Evolutionary conservation across 1,140 invertebrate species (phyloP).

Genomic region (Leptinotarsa defecta): DNA sequence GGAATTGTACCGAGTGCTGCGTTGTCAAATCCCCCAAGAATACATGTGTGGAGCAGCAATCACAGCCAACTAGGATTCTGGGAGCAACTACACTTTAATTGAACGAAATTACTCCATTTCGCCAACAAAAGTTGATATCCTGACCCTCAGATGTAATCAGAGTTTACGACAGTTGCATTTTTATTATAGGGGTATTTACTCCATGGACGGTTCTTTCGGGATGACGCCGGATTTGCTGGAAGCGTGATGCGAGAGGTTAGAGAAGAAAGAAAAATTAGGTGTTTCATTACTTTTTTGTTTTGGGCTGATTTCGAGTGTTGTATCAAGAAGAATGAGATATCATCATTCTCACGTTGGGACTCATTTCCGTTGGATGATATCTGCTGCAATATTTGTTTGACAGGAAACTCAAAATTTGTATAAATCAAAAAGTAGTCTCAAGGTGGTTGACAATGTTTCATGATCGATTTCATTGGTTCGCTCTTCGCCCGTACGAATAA

Average conservation of each 20-base stretch:
- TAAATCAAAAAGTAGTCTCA: no score
- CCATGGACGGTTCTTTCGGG: background rate
- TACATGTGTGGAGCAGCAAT: background rate
- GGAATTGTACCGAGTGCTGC: background rate
- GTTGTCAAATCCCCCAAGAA: background rate
- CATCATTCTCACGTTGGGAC: no score
- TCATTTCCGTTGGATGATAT: no score
- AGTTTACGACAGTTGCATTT: conserved; percentile 1
- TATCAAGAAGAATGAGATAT: no score
- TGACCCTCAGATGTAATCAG: conserved; percentile 1
- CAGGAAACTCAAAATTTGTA: no score
- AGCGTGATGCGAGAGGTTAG: background rate
- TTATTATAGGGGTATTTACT: background rate
- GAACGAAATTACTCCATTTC: background rate
- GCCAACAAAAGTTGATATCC: conserved; percentile 8
- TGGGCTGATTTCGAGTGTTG: no score
- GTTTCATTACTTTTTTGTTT: no score
- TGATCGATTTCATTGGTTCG: no score
- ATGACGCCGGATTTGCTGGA: background rate
- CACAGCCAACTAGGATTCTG: background rate
- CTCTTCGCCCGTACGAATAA: no score
- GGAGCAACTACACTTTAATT: background rate
- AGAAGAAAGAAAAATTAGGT: background rate
- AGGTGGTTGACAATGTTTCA: no score
- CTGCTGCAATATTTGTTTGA: no score